phyloP scores from a whole-genome alignment of 2,888 invertebrate genomes.

The Sphaerophoria rueppellii region DNA sequence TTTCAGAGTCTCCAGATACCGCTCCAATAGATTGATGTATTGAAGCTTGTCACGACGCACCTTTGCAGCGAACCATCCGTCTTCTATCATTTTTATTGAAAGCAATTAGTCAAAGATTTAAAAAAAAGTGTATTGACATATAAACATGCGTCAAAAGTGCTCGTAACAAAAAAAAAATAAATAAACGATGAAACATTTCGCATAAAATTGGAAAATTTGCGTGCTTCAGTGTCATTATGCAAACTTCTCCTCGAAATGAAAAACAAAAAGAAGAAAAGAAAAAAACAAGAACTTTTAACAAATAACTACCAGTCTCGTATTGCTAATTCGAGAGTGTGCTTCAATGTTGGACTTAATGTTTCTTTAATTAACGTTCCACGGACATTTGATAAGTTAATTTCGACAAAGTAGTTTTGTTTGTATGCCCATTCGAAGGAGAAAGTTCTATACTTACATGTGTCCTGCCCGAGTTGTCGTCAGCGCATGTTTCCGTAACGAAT shows the following conservation, averaged over 20 bases:
- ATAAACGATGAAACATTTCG: neutral
- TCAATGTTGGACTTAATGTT: slow-evolving; percentile 21
- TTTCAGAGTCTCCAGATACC: no score
- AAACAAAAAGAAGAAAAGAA: no score
- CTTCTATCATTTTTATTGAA: no score
- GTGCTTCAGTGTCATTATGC: neutral
- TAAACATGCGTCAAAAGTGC: no score
- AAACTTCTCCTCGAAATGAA: neutral
- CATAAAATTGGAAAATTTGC: neutral
- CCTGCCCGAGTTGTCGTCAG: neutral
- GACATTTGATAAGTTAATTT: slow-evolving; percentile 38
- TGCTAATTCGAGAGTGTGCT: neutral
- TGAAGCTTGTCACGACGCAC: no score
- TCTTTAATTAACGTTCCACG: slow-evolving; percentile 34
- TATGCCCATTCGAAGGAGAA: neutral
- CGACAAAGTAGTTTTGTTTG: slow-evolving; percentile 9
- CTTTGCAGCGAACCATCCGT: no score
- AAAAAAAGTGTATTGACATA: no score
- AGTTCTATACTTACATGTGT: neutral
- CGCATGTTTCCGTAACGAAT: slow-evolving; percentile 9
- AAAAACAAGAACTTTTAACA: no score
- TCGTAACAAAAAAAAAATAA: neutral
- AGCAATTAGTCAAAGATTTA: no score
- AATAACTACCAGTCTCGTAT: neutral
- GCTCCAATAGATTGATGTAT: no score